Percentiles rank a stretch among this genome's conserved stretches.
phyloP scores from a whole-genome alignment of 2,113 vertebrate genomes.

The Prunella fulvescens region DNA sequence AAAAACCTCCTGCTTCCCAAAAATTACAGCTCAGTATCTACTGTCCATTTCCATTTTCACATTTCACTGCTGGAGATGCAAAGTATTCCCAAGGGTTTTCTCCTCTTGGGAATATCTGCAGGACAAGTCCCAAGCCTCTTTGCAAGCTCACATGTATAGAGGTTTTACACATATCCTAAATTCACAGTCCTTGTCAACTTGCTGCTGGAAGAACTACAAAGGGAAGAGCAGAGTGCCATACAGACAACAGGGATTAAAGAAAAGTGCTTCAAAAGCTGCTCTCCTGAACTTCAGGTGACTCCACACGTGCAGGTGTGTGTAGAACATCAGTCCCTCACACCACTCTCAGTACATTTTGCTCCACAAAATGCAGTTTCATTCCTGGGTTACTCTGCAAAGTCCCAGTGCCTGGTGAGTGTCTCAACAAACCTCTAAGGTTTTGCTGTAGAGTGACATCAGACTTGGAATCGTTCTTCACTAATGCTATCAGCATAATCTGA shows the following conservation, averaged over 20 bases:
- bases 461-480: slow-evolving; percentile 19
- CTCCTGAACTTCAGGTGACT: background rate
- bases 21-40: background rate
- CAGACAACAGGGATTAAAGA: background rate
- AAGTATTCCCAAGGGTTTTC: too few species aligned
- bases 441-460: slow-evolving; percentile 26
- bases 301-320: rapidly evolving
- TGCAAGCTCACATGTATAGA: background rate
- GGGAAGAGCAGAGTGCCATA: background rate
- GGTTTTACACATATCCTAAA: background rate
- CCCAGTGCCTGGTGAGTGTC: background rate
- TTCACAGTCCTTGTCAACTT: background rate
- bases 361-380: background rate
- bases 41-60: background rate
- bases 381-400: slow-evolving; percentile 8
- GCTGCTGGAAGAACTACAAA: background rate
- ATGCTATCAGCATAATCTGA: slow-evolving; percentile 33
- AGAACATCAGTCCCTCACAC: background rate
- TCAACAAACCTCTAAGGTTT: background rate
- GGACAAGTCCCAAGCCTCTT: background rate
- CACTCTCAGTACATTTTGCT: background rate
- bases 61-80: background rate
- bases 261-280: background rate
- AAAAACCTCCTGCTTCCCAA: background rate
- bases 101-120: background rate